A percentile compares a stretch with the other conserved stretches of the same genome.
Evolutionary conservation across 2,113 vertebrate genomes (phyloP).

Genomic region (Tichodroma muraria): DNA sequence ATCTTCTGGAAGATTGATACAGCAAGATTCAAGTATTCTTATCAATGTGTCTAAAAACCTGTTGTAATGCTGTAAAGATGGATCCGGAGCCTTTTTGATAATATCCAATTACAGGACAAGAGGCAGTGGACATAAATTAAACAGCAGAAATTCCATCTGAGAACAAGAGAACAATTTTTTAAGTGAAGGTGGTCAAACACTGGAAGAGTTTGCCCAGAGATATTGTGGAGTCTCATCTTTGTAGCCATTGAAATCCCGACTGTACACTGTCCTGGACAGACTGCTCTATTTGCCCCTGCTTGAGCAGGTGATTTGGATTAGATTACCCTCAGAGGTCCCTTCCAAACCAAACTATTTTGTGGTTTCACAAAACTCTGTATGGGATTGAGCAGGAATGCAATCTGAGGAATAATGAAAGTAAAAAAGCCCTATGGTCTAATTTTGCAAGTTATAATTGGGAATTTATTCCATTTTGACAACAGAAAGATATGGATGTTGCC

Average conservation of each 20-base stretch:
- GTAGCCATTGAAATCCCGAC: not conserved
- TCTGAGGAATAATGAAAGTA: not conserved
- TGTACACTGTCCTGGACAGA: not conserved
- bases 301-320: not conserved
- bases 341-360: not conserved
- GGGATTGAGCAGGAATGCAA: not conserved
- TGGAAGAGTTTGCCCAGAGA: not conserved
- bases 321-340: not conserved
- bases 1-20: not conserved
- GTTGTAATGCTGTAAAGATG: not conserved
- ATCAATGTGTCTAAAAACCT: not conserved
- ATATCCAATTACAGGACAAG: not conserved
- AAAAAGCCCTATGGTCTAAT: not conserved
- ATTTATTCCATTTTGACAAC: not conserved
- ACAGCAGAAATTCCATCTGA: not conserved
- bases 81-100: not conserved
- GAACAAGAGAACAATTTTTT: not conserved
- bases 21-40: not conserved
- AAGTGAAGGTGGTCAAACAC: not conserved
- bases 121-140: not conserved
- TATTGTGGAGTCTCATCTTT: rapidly evolving
- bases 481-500: not conserved
- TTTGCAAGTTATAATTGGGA: not conserved
- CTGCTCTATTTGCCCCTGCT: not conserved
- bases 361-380: not conserved